Conservation (phyloP, 2,888 invertebrate species). For the Drosophila paramelanica region DNA sequence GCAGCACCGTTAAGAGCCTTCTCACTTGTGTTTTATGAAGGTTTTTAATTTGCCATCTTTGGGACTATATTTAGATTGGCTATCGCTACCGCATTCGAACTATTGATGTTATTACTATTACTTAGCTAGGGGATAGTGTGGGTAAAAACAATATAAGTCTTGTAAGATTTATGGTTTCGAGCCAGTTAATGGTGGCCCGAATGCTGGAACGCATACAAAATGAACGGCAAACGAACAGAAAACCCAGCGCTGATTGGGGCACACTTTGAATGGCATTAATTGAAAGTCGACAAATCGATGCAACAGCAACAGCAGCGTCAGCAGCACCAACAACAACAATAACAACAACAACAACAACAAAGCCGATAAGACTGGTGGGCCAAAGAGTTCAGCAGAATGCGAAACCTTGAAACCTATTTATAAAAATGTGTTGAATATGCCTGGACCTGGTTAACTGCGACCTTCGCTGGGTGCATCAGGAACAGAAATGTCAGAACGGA, state of each 20-base stretch:
- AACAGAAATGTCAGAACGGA: slow-evolving; percentile 20
- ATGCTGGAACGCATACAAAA: slow-evolving; percentile 66
- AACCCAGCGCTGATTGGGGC: slow-evolving; percentile 34
- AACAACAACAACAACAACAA: slow-evolving; percentile 6
- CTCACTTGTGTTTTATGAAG: neutral
- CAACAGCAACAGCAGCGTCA: slow-evolving; percentile 7
- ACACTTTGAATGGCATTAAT: slow-evolving; percentile 67
- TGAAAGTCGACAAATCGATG: slow-evolving; percentile 71
- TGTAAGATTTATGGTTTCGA: slow-evolving; percentile 72
- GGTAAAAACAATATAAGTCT: slow-evolving; percentile 59
- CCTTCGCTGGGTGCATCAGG: slow-evolving; percentile 59
- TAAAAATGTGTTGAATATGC: slow-evolving; percentile 34
- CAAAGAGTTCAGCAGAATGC: slow-evolving; percentile 39
- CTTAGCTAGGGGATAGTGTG: slow-evolving; percentile 24
- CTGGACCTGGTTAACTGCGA: slow-evolving; percentile 54
- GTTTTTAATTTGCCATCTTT: neutral
- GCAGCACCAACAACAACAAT: slow-evolving; percentile 2
- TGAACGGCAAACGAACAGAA: slow-evolving; percentile 23
- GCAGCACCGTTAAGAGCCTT: no score
- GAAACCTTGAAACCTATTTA: slow-evolving; percentile 75
- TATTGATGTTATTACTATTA: slow-evolving; percentile 5
- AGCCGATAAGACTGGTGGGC: slow-evolving; percentile 10
- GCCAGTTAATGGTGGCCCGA: slow-evolving; percentile 18
- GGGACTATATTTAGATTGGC: slow-evolving; percentile 20
- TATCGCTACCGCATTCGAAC: slow-evolving; percentile 15